Evolutionary conservation across 2,888 invertebrate genomes (phyloP).

Genomic region (Furcula furcula): DNA sequence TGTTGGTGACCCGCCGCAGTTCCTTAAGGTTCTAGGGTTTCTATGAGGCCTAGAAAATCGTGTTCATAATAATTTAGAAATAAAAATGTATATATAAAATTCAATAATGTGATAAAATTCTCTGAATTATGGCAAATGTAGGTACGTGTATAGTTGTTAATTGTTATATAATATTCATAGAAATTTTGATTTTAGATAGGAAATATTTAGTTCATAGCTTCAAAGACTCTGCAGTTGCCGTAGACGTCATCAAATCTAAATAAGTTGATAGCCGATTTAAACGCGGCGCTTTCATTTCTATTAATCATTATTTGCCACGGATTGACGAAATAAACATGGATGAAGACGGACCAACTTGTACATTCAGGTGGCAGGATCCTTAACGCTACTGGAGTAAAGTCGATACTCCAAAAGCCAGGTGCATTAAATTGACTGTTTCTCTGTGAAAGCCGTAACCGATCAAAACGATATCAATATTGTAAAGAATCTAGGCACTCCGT

Average conservation of each 20-base stretch:
- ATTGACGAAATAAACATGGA: slow-evolving; percentile 26
- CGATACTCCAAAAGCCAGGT: neutral
- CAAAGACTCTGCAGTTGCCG: neutral
- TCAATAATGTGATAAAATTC: too few relatives aligned
- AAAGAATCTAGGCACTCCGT: slow-evolving; percentile 42
- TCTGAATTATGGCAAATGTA: too few relatives aligned
- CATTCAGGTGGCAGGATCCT: neutral
- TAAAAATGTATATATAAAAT: too few relatives aligned
- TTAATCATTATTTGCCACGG: slow-evolving; percentile 22
- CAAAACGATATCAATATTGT: slow-evolving; percentile 34
- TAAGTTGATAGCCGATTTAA: slow-evolving; percentile 20
- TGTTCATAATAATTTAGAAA: too few relatives aligned
- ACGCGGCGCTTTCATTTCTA: slow-evolving; percentile 29
- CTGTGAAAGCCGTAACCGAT: slow-evolving; percentile 31
- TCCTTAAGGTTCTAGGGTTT: too few relatives aligned
- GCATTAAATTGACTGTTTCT: slow-evolving; percentile 2
- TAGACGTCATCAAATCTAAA: slow-evolving; percentile 12
- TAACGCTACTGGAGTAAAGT: neutral
- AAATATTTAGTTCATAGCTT: neutral
- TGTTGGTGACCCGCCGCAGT: too few relatives aligned
- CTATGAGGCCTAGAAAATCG: too few relatives aligned
- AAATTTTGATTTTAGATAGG: too few relatives aligned
- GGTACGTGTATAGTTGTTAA: too few relatives aligned
- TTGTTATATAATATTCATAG: too few relatives aligned
- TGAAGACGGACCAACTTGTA: slow-evolving; percentile 1